A percentile compares a stretch with the other conserved stretches of the same genome.
Evolutionary conservation across 2,113 vertebrate genomes (phyloP).

Genomic region (Capra hircus): DNA sequence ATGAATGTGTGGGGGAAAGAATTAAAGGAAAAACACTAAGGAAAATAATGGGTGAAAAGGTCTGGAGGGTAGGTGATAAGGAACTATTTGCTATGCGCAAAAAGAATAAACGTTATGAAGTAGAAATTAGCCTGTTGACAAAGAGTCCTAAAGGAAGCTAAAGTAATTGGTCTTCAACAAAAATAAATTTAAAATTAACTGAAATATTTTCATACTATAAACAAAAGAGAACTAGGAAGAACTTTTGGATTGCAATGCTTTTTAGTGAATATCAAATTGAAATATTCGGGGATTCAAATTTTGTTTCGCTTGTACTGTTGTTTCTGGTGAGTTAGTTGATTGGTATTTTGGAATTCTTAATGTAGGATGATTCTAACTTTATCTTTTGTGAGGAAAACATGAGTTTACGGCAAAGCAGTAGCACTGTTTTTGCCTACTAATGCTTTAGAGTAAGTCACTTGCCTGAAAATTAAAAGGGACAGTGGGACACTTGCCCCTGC

Average conservation of each 20-base stretch:
- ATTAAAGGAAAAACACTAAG: background rate
- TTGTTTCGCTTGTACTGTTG: background rate
- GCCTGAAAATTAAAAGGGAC: background rate
- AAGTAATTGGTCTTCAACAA: background rate
- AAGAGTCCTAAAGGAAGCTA: background rate
- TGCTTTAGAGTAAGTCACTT: background rate
- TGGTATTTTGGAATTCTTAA: background rate
- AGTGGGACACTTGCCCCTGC: background rate
- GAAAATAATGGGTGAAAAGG: background rate
- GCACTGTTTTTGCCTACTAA: background rate
- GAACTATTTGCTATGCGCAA: constrained; percentile 13
- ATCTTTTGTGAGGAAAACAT: background rate
- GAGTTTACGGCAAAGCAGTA: background rate
- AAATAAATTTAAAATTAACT: constrained; percentile 14
- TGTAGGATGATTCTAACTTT: background rate
- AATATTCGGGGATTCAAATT: background rate
- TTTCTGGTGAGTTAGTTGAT: background rate
- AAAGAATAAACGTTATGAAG: background rate
- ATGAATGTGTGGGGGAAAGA: background rate
- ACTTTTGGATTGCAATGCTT: background rate
- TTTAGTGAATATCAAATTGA: background rate
- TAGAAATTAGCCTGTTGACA: background rate
- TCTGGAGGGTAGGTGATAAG: constrained; percentile 23
- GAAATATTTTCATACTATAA: background rate
- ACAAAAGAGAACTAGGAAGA: background rate